Evolutionary conservation across 1,140 invertebrate species (phyloP), one percentile per base, ranked within the genome.

Genomic region (Diabrotica undecimpunctata): DNA sequence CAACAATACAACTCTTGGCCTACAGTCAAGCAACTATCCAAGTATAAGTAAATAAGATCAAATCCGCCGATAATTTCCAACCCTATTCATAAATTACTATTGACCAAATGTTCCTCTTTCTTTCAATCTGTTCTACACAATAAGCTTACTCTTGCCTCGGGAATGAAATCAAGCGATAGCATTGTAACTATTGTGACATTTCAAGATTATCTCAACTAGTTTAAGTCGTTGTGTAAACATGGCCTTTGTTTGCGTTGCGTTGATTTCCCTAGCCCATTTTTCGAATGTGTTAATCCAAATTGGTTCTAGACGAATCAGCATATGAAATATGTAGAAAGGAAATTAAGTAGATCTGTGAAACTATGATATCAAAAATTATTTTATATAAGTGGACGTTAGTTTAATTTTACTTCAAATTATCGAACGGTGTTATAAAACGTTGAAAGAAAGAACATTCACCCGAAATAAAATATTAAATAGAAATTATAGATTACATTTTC

Each of bases 31-130:
- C 25, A 25, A 25, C 25, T 25, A 25, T 25, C 25, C 41, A 46
- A 46, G 41, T 46, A 46, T 10, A 46, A 46, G 41, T 46, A 46
- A 46, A 46, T 46, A 46, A 46, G 41, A 46, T 46, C 41, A n/a
- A 10, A 46, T 46, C 41, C 6, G 8, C 4, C 8, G 41, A 46
- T 46, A 46, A 46, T 46, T 46, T 46, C 41, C 41, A 46, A n/a
- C 41, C 41, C 41, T 46, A 46, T 46, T 46, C 41, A 46, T 46
- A 46, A 46, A 46, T 46, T 46, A 46, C 41, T 46, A 46, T 46
- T 46, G 41, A 46, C 41, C 41, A 46, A 46, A 10, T 46, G 41
- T 46, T 46, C 41, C n/a, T 46, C 41, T 46, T 46, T 46, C 41
- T 46, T 46, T 5, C 41, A 46, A 46, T 46, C 41, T 46, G 41